phyloP scores from a whole-genome alignment of 2,113 vertebrate species.

The Dromiciops gliroides region DNA sequence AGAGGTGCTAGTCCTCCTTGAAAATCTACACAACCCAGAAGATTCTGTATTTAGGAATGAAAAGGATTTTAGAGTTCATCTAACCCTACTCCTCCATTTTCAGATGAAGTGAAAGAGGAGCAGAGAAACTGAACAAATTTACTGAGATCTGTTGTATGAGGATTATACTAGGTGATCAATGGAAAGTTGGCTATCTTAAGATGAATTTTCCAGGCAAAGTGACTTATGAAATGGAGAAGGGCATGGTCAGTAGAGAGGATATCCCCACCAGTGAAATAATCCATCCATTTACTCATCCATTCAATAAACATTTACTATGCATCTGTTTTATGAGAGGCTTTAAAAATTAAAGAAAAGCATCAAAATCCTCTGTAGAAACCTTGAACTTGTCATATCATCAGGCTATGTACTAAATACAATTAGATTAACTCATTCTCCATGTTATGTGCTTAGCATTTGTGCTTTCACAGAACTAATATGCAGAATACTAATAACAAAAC shows the following conservation, averaged over 20 bases:
- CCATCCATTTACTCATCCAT: background rate
- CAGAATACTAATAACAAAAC: background rate
- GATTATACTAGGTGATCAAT: background rate
- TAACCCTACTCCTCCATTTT: background rate
- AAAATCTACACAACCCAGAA: too few relatives aligned
- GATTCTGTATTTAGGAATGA: background rate
- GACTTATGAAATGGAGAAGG: background rate
- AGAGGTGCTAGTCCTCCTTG: too few relatives aligned
- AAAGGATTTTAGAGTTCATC: background rate
- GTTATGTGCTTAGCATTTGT: background rate
- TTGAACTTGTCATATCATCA: background rate
- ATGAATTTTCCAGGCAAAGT: background rate
- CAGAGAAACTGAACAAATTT: background rate
- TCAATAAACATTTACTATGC: background rate
- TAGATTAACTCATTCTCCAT: background rate
- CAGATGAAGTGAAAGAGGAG: background rate
- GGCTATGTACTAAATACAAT: background rate
- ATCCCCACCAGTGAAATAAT: background rate
- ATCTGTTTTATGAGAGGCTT: background rate
- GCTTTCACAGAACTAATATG: background rate
- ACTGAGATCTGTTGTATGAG: background rate
- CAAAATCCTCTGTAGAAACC: background rate
- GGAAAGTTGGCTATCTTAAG: background rate
- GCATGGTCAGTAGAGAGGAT: background rate
- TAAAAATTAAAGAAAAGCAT: background rate